Evolutionary conservation across 2,888 invertebrate genomes (phyloP).

Genomic region (Monopis laevigella): DNA sequence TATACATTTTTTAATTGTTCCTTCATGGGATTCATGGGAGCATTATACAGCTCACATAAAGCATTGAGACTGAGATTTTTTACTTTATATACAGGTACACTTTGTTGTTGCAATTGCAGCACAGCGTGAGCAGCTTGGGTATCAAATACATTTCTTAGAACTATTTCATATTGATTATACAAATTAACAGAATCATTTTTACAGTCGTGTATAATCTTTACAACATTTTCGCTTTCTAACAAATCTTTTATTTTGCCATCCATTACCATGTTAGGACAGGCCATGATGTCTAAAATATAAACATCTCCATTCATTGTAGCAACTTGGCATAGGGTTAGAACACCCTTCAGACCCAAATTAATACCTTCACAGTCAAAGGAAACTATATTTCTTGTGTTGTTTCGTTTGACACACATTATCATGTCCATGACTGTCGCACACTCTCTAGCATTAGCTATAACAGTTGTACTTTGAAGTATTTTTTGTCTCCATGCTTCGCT

Average conservation of each 20-base stretch:
- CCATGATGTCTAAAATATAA: slow-evolving; percentile 88
- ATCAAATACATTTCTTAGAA: slow-evolving; percentile 87
- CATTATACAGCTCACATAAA: slow-evolving; percentile 88
- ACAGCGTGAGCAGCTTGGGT: slow-evolving; percentile 95
- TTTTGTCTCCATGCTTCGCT: slow-evolving; percentile 84
- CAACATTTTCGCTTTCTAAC: slow-evolving; percentile 81
- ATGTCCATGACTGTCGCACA: slow-evolving; percentile 80
- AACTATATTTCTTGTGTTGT: slow-evolving; percentile 69
- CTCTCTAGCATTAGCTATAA: slow-evolving; percentile 82
- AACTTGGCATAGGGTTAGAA: slow-evolving; percentile 86
- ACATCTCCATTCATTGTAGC: slow-evolving; percentile 85
- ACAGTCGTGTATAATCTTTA: slow-evolving; percentile 94
- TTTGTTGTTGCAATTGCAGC: slow-evolving; percentile 87
- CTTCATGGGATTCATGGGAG: slow-evolving; percentile 89
- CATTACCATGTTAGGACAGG: slow-evolving; percentile 81
- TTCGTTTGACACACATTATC: slow-evolving; percentile 68
- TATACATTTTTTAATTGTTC: slow-evolving; percentile 90
- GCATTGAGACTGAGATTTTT: slow-evolving; percentile 93
- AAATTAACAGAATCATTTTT: slow-evolving; percentile 91
- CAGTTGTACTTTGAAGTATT: slow-evolving; percentile 82
- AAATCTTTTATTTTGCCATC: slow-evolving; percentile 82
- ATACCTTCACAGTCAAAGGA: slow-evolving; percentile 95
- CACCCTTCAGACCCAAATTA: slow-evolving; percentile 88
- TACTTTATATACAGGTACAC: slow-evolving; percentile 92
- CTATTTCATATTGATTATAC: slow-evolving; percentile 85